Conservation (phyloP, 2,797 vertebrate genomes). For the Onychomys torridus region DNA sequence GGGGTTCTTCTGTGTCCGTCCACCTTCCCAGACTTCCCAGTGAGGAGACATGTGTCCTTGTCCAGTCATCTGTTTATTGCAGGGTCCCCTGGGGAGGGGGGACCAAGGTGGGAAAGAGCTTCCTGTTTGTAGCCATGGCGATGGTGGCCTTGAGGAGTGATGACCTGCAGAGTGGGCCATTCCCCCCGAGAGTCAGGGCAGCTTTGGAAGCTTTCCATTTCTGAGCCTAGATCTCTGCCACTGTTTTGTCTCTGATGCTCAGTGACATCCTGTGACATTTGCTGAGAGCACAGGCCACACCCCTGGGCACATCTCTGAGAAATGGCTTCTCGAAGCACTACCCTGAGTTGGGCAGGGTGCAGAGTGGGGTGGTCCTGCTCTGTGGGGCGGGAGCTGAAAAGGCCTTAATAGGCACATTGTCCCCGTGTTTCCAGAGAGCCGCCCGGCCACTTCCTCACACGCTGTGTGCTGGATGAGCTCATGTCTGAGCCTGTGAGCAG, state of each 20-base stretch:
- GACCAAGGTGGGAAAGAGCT: background rate
- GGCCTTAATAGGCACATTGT: constrained; percentile 82
- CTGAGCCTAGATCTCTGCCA: background rate
- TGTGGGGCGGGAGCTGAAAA: background rate
- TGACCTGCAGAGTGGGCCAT: background rate
- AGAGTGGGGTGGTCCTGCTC: constrained; percentile 67
- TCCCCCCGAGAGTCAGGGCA: background rate
- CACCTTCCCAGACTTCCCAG: background rate
- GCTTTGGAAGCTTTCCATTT: background rate
- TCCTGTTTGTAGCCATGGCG: background rate
- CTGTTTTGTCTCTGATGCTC: background rate
- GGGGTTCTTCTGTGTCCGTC: background rate
- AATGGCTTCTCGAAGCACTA: background rate
- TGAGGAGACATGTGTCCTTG: background rate
- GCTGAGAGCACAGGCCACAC: background rate
- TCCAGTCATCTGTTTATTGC: background rate
- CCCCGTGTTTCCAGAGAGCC: constrained; percentile 49
- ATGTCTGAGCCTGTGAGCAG: constrained; percentile 65
- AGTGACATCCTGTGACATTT: background rate
- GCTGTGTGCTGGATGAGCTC: constrained; percentile 66
- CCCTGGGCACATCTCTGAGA: accelerated
- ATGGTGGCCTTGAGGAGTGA: background rate
- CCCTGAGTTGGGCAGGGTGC: background rate
- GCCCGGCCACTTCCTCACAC: constrained; percentile 58
- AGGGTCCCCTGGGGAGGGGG: background rate